Conservation (phyloP, 2,113 vertebrate genomes). For the Hypomesus transpacificus region DNA sequence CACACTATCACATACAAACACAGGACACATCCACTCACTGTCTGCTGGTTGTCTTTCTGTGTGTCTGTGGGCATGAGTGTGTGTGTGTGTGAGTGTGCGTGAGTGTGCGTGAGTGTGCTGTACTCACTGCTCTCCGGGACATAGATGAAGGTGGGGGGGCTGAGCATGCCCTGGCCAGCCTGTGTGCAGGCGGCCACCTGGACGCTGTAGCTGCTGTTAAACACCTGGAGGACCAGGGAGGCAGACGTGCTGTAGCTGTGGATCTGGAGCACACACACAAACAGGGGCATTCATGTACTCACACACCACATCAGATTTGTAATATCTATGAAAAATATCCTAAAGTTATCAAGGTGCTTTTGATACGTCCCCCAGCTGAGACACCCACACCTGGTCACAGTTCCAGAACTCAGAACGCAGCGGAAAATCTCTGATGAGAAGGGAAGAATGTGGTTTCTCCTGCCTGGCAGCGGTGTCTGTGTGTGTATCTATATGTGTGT, state of each 20-base stretch:
- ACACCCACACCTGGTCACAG: too few relatives aligned
- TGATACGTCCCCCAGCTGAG: too few relatives aligned
- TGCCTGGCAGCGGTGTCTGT: too few relatives aligned
- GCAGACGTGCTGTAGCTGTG: conserved; percentile 54
- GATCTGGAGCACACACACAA: conserved; percentile 49
- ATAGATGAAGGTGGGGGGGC: conserved; percentile 69
- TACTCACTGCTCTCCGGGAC: conserved; percentile 78
- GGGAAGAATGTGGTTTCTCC: too few relatives aligned
- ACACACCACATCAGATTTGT: background rate
- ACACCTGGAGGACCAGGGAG: conserved; percentile 61
- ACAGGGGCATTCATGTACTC: background rate
- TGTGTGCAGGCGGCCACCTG: conserved; percentile 81
- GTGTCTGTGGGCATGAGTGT: background rate
- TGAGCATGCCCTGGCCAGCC: conserved; percentile 83
- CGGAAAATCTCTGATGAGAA: too few relatives aligned
- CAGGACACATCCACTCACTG: too few relatives aligned
- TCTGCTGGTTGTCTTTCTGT: background rate
- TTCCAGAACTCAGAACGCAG: too few relatives aligned
- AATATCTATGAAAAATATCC: too few relatives aligned
- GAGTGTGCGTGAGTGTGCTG: background rate
- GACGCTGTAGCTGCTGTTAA: conserved; percentile 81
- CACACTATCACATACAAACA: too few relatives aligned
- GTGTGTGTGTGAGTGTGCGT: background rate
- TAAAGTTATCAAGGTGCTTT: too few relatives aligned
- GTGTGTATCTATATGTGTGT: too few relatives aligned